Percentiles rank a stretch among this genome's conserved stretches.
These are phyloP conservation scores for Piezodorus guildinii DNA, from an alignment of 1,140 invertebrate species.

Conservation along the genomic window DNA sequence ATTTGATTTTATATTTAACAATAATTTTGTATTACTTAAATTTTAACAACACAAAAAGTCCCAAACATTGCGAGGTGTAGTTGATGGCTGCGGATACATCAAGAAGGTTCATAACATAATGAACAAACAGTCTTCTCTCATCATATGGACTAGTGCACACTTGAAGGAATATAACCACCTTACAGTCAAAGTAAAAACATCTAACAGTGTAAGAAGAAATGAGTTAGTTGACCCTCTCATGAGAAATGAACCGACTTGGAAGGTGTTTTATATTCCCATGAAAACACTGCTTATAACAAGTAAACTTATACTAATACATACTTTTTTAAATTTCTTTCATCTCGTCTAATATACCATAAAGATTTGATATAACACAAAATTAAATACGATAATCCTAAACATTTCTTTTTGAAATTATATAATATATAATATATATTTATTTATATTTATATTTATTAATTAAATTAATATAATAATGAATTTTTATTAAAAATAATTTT, in stretches of 20 bases:
- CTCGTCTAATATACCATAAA: slow-evolving; percentile 25
- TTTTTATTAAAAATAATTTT: slow-evolving; percentile 23
- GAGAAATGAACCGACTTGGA: slow-evolving; percentile 18
- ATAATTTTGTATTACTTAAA: slow-evolving; percentile 22
- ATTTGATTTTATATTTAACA: slow-evolving; percentile 22
- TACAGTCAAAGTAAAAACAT: slow-evolving; percentile 14
- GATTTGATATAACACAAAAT: slow-evolving; percentile 28
- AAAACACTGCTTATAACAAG: slow-evolving; percentile 27
- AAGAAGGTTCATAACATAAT: slow-evolving; percentile 3
- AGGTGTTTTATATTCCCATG: slow-evolving; percentile 23
- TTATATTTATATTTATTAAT: slow-evolving; percentile 20
- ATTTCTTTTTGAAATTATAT: slow-evolving; percentile 27
- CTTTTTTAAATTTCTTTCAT: slow-evolving; percentile 20
- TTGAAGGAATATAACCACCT: slow-evolving; percentile 25
- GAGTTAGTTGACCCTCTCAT: neutral
- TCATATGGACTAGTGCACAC: slow-evolving; percentile 28
- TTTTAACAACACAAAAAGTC: slow-evolving; percentile 22
- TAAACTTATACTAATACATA: slow-evolving; percentile 24
- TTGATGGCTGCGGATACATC: slow-evolving; percentile 19
- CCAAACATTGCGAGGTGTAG: slow-evolving; percentile 26
- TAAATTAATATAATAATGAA: slow-evolving; percentile 22
- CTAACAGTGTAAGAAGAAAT: neutral
- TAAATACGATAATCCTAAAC: slow-evolving; percentile 27
- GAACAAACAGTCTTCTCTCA: slow-evolving; percentile 28
- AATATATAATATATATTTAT: slow-evolving; percentile 24